Base-by-base conservation (phyloP, 2,113 vertebrate species). In the Baryphthengus martii region DNA sequence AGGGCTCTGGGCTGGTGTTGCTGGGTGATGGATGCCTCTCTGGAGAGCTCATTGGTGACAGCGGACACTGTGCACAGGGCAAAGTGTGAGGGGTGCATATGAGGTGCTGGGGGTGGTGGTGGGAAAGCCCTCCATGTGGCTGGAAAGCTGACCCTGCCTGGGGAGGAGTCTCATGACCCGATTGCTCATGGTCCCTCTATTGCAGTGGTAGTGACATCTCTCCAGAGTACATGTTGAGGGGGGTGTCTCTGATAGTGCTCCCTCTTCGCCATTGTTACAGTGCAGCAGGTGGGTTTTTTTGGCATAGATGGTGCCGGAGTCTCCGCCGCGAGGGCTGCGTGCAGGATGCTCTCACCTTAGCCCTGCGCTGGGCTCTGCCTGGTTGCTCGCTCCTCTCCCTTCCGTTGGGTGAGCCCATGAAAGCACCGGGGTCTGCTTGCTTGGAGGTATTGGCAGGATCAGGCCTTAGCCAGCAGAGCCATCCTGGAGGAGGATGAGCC, bases 301-400 rank as follows among this genome's bases (percentile, higher is more conserved):
- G 49, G 35, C 28, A 15, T 8, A 13, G 47, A 10, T 11, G 8
- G 11, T 7, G 7, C 52, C 31, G 5, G 39, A 44, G 59, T n/a
- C 53, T 68, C 24, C 81, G 50, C 42, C 0, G 9, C 42, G 0
- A 6, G 21, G 17, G 50, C 55, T 39, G 42, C 0, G 0, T 39
- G 42, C 23, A 47, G 62, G 42, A 11, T 50, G 47, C 35, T 74
- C 10, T 1, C 6, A 8, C 74, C 39, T 55, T 23, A 63, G 13
- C 67, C 52, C 65, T 13, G 1, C 7, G 23, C 25, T 68, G 56
- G 25, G 37, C n/a, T 78, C 61, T 68, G 62, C 52, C 24, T 49
- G 29, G 10, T 17, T 2, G 2, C 50, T 65, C 2, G 0, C 59
- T 70, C 7, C 52, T 83, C 50, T 75, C 56, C 47, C 14, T 80